Evolutionary conservation across 2,113 vertebrate genomes (phyloP), one percentile per base, ranked within the genome.

Genomic region (Centropus unirufus): DNA sequence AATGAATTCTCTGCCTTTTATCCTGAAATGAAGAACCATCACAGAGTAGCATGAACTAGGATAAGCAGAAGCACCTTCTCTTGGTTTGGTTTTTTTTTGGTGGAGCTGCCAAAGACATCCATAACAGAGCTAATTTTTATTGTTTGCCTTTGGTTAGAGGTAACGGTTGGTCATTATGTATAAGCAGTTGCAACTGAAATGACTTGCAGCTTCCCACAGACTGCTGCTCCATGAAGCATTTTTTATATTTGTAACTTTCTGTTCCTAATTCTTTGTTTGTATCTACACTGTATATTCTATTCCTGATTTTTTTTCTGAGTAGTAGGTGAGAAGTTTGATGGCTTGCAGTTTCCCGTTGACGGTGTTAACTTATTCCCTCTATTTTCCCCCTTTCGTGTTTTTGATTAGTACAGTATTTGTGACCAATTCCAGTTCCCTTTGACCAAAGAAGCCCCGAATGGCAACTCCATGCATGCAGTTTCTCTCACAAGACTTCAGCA

Each of bases 201-300:
- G 0, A 44, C 72, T 68, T 54, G 26, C 90, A 89, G 72, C 85
- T 92, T 92, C 92, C 90, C 91, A 77, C 75, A 95, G 63, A 47
- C 54, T 88, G 79, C 34, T 89, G 68, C 61, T 83, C 85, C 80
- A 88, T 88, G 22, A 83, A 91, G 49, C 46, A 49, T 51, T 89
- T 92, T 93, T 87, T 81, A 21, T 84, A 84, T 87, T 66, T 76
- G 74, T 95, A 76, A 93, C 91, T 96, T 93, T 96, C 93, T 95
- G 90, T 95, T 93, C 92, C 93, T 95, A 95, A 88, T 94, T 96
- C 72, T 96, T 84, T 91, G 44, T 87, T 95, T 91, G 63, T 23
- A 83, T 64, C 92, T 90, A 59, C 57, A 68, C 86, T 47, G 74
- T 81, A 40, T 52, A 77, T 80, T 93, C 93, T 94, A 89, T 94